These are phyloP conservation scores for Ramphastos sulfuratus DNA, from an alignment of 2,113 vertebrate genomes.

Conservation along the genomic window DNA sequence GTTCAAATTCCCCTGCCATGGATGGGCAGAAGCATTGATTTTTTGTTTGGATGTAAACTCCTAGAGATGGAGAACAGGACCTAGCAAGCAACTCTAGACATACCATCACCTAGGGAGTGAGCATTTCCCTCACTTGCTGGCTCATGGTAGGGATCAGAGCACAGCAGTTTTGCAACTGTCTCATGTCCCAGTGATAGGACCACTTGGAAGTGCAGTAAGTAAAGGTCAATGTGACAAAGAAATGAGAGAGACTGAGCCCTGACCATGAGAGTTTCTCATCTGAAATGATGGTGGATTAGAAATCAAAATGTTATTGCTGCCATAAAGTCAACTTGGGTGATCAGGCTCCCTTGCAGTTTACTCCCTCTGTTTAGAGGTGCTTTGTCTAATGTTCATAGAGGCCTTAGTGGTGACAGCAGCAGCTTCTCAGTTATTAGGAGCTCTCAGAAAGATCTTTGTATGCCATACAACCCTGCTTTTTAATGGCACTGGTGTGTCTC, in stretches of 20 bases:
- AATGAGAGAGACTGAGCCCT: neutral
- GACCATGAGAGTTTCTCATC: neutral
- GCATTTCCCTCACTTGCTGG: rapidly evolving
- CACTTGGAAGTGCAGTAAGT: neutral
- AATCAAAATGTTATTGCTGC: neutral
- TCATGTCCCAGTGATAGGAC: neutral
- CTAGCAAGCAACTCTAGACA: neutral
- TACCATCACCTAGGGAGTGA: rapidly evolving
- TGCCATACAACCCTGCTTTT: neutral
- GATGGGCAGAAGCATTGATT: rapidly evolving
- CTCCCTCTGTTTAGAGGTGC: neutral
- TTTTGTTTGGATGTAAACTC: neutral
- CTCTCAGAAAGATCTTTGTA: neutral
- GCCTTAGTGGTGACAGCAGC: neutral
- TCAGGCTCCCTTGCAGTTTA: neutral
- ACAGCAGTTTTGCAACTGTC: rapidly evolving
- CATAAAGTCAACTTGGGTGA: neutral
- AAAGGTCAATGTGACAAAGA: neutral
- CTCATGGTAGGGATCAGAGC: neutral
- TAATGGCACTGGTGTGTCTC: neutral
- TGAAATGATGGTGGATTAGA: neutral
- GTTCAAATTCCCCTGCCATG: neutral
- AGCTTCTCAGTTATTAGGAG: neutral
- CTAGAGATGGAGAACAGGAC: neutral
- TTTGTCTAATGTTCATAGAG: neutral